Percentiles rank a stretch among this genome's conserved stretches.
Evolutionary conservation across 2,113 vertebrate species (phyloP).

Genomic region (Melanostigma gelatinosum): DNA sequence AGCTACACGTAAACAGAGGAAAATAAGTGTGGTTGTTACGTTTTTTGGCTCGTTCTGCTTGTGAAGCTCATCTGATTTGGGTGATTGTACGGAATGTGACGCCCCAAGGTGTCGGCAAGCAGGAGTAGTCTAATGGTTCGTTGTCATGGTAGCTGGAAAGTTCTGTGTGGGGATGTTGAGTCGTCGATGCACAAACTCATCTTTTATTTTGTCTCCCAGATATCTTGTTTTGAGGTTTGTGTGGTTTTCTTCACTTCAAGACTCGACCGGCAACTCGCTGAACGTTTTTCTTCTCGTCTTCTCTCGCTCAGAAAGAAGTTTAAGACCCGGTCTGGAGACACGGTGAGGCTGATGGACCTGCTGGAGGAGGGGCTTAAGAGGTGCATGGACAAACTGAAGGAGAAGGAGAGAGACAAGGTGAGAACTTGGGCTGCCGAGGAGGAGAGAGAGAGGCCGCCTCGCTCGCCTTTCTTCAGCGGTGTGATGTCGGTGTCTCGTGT

Average conservation of each 20-base stretch:
- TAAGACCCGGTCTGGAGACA: constrained; percentile 96
- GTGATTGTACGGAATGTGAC: constrained; percentile 36
- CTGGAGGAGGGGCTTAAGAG: constrained; percentile 95
- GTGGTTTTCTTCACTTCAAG: background rate
- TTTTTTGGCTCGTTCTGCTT: constrained; percentile 43
- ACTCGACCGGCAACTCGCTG: background rate
- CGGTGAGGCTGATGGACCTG: constrained; percentile 92
- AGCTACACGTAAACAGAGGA: constrained; percentile 41
- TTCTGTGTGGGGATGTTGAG: background rate
- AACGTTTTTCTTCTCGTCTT: background rate
- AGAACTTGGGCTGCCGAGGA: background rate
- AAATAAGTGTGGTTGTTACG: constrained; percentile 30
- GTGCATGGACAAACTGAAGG: constrained; percentile 96
- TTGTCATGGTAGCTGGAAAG: constrained; percentile 15
- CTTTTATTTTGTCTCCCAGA: background rate
- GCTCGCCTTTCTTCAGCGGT: background rate
- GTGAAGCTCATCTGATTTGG: constrained; percentile 49
- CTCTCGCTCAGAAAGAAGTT: constrained; percentile 92
- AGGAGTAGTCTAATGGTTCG: constrained; percentile 13
- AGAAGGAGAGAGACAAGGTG: constrained; percentile 97
- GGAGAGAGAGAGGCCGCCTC: too few relatives aligned
- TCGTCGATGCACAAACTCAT: background rate
- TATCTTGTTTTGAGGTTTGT: background rate
- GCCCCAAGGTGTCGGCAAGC: constrained; percentile 8
- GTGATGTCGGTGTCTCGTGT: background rate